Base-by-base conservation (phyloP, 2,797 vertebrate species). In the Anabacerthia variegaticeps region DNA sequence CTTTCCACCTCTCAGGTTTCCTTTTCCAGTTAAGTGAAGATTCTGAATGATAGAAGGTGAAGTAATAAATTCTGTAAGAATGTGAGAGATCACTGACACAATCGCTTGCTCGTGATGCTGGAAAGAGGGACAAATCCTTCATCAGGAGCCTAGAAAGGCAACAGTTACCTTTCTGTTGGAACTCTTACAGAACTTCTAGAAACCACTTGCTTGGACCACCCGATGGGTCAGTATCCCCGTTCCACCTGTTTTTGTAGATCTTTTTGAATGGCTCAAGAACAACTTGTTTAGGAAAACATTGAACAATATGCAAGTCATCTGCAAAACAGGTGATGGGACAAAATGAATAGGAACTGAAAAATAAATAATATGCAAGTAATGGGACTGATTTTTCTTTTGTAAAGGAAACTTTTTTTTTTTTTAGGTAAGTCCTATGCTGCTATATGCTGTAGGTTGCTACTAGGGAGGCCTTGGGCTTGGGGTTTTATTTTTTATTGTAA, bases 171-270 rank as follows among this genome's bases (percentile, higher is more conserved):
- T 74, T 80, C 41, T 77, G 12, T 6, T 39, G 12, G 15, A 56
- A 4, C 16, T 88, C 21, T 36, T 54, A 30, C 1, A 14, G 27
- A 80, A 36, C 7, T 14, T 52, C 12, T 13, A 1, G 39, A 52
- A 87, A 30, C 1, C 5, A 4, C 6, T 39, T 22, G 4, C 30
- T 37, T 54, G 12, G 9, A 65, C 0, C 0, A 76, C 27, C 22
- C 46, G 36, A 36, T 36, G 7, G 28, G 20, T 48, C 17, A 3
- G 11, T 34, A 14, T 34, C 55, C 32, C 23, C 41, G 14, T 66
- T 61, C 3, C 4, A 46, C 2, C 7, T 13, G 23, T 22, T 61
- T 76, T 73, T 39, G 32, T 16, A 66, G 27, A 8, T 55, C 48
- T 43, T 10, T 69, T n/a, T 48, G 21, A 27, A 37, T 13, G 10